A percentile compares a stretch with the other conserved stretches of the same genome.
These are phyloP conservation scores for Drosophila siamana DNA, from an alignment of 2,888 invertebrate species.

Conservation along the genomic window DNA sequence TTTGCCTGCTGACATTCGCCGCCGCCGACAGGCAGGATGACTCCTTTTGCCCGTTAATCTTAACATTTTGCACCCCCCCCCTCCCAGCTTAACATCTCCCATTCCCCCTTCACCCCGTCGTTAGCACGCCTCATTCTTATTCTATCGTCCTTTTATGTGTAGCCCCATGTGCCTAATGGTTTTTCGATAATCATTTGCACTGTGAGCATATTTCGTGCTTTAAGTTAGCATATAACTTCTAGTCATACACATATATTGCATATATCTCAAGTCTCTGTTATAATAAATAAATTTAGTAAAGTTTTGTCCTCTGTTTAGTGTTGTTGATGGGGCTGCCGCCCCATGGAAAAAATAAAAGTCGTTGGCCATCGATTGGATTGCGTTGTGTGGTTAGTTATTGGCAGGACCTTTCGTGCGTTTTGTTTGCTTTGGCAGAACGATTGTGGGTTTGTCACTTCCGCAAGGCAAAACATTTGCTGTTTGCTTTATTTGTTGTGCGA, in stretches of 20 bases:
- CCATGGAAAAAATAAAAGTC: too few relatives aligned
- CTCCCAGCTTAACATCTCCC: background rate
- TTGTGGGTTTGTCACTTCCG: conserved; percentile 40
- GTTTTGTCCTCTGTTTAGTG: conserved; percentile 22
- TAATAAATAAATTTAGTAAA: conserved; percentile 47
- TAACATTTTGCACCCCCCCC: conserved; percentile 21
- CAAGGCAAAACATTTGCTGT: conserved; percentile 27
- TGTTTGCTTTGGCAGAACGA: conserved; percentile 7
- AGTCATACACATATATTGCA: background rate
- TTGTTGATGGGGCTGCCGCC: conserved; percentile 8
- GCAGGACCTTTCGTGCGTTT: conserved; percentile 12
- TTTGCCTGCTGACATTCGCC: conserved; percentile 65
- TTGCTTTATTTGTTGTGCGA: conserved; percentile 15
- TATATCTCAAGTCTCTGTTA: conserved; percentile 5
- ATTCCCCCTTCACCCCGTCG: too few relatives aligned
- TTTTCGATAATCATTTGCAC: conserved; percentile 66
- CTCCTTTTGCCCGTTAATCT: conserved; percentile 52
- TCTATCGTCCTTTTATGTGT: conserved; percentile 53
- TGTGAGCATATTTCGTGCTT: conserved; percentile 23
- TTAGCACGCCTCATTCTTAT: background rate
- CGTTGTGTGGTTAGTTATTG: conserved; percentile 40
- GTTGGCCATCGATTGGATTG: conserved; percentile 23
- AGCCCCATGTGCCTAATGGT: conserved; percentile 50
- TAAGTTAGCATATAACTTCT: conserved; percentile 1
- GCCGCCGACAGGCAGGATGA: conserved; percentile 46